phyloP scores from a whole-genome alignment of 2,888 invertebrate genomes.

The Clusia tigrina region DNA sequence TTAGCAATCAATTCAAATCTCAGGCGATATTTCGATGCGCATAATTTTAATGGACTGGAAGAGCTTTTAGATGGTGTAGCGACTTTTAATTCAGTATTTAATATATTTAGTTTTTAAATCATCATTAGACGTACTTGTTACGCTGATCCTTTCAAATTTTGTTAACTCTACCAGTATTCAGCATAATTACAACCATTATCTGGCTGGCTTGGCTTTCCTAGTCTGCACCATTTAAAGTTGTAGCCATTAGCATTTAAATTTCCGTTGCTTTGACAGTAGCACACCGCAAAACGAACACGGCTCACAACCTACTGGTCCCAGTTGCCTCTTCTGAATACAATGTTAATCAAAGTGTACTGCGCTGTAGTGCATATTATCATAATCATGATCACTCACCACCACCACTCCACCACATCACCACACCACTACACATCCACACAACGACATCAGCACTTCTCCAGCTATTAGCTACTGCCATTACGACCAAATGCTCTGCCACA shows the following conservation, averaged over 20 bases:
- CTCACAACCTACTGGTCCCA: slow-evolving; percentile 26
- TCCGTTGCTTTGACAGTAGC: slow-evolving; percentile 45
- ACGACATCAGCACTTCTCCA: slow-evolving; percentile 25
- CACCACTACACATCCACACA: too few relatives aligned
- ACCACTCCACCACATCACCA: slow-evolving; percentile 23
- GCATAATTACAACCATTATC: slow-evolving; percentile 8
- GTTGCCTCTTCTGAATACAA: slow-evolving; percentile 27
- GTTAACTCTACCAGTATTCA: background rate
- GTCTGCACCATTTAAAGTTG: background rate
- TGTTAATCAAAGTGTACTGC: slow-evolving; percentile 28
- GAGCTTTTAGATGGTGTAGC: too few relatives aligned
- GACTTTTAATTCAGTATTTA: too few relatives aligned
- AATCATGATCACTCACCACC: slow-evolving; percentile 53
- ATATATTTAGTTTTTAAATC: too few relatives aligned
- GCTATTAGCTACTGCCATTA: slow-evolving; percentile 30
- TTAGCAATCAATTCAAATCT: too few relatives aligned
- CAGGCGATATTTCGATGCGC: too few relatives aligned
- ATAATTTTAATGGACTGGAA: too few relatives aligned
- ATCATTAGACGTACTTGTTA: background rate
- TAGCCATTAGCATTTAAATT: slow-evolving; percentile 50
- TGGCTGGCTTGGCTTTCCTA: too few relatives aligned
- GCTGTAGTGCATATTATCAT: slow-evolving; percentile 55
- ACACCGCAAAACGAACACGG: slow-evolving; percentile 26
- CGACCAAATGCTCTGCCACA: background rate
- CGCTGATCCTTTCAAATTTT: background rate